These are phyloP conservation scores for Orycteropus afer DNA, from an alignment of 2,113 vertebrate genomes.

Conservation along the genomic window DNA sequence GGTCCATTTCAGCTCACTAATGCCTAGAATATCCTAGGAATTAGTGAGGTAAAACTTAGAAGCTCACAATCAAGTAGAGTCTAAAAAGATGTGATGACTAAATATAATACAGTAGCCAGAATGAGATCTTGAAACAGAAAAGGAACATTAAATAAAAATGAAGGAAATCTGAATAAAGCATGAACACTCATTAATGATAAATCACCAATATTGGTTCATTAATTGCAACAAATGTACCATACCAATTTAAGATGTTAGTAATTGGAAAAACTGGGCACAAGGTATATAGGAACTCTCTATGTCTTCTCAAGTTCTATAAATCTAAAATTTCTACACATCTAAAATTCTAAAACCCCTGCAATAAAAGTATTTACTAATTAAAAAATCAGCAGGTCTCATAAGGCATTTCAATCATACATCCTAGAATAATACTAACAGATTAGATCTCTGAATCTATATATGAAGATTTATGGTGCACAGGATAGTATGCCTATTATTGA, in stretches of 20 bases:
- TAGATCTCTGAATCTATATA: neutral
- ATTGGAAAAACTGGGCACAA: neutral
- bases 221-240: neutral
- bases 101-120: neutral
- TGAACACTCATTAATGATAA: neutral
- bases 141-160: neutral
- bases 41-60: neutral
- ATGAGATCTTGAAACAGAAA: neutral
- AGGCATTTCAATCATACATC: neutral
- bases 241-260: neutral
- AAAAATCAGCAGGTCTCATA: neutral
- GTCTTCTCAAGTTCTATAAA: neutral
- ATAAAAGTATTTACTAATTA: neutral
- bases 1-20: no score
- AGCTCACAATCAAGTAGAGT: neutral
- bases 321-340: neutral
- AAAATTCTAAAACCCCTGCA: neutral
- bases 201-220: neutral
- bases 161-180: neutral
- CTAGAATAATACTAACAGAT: neutral
- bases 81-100: neutral
- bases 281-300: neutral
- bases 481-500: neutral
- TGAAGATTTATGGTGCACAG: neutral
- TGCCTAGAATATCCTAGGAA: no score